Conservation (phyloP, 2,888 invertebrate genomes). For the Pedicia rivosa region DNA sequence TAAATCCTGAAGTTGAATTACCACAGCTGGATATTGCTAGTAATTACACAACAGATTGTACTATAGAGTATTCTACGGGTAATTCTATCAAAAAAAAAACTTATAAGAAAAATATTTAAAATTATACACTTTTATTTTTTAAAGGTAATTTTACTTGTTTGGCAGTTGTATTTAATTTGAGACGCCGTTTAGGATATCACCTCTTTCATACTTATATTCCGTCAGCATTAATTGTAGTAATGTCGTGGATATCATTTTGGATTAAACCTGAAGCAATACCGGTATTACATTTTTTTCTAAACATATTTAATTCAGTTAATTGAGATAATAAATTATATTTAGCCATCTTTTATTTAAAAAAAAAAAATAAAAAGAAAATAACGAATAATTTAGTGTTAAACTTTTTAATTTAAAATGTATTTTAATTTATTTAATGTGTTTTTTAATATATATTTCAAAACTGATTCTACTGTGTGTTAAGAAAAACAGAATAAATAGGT, state of each 20-base stretch:
- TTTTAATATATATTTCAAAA: no score
- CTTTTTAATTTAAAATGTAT: no score
- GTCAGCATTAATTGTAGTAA: conserved; percentile 79
- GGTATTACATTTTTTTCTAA: no score
- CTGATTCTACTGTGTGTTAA: no score
- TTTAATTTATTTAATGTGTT: no score
- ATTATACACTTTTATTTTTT: conserved; percentile 13
- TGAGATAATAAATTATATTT: no score
- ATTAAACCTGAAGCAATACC: conserved; percentile 87
- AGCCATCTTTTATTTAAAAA: no score
- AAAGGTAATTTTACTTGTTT: conserved; percentile 83
- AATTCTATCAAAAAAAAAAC: conserved; percentile 25
- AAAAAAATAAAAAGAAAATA: no score
- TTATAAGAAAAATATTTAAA: no score
- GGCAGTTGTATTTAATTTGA: conserved; percentile 74
- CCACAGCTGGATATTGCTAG: conserved; percentile 78
- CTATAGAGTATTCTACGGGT: conserved; percentile 41
- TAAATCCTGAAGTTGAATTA: conserved; percentile 74
- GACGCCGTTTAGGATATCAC: conserved; percentile 72
- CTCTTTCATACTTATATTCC: conserved; percentile 87
- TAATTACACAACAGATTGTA: conserved; percentile 80
- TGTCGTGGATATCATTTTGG: conserved; percentile 96
- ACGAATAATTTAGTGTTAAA: no score
- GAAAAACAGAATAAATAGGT: no score
- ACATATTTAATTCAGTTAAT: no score